phyloP scores from a whole-genome alignment of 2,113 vertebrate species.

The Brachyhypopomus gauderio region DNA sequence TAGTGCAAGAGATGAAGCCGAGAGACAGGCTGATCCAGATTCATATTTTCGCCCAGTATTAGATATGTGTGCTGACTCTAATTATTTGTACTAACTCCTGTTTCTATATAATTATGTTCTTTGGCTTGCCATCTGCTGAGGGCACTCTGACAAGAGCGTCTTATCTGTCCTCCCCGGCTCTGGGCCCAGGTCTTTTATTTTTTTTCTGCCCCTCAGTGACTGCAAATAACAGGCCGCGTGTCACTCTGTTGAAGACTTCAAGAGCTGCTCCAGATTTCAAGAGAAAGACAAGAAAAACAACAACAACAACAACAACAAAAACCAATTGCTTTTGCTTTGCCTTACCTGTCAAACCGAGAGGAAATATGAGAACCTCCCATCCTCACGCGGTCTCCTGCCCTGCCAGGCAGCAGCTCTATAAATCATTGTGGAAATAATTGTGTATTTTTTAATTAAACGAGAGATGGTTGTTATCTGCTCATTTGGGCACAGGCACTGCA shows the following conservation, averaged over 20 bases:
- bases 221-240: constrained; percentile 53
- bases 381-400: constrained; percentile 46
- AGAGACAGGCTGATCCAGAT: constrained; percentile 28
- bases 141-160: constrained; percentile 44
- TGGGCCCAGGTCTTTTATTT: constrained; percentile 28
- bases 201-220: constrained; percentile 35
- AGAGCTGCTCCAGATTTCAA: constrained; percentile 45
- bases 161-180: constrained; percentile 47
- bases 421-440: constrained; percentile 60
- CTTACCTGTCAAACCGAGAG: constrained; percentile 55
- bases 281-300: constrained; percentile 20
- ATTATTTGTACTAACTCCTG: constrained; percentile 48
- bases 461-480: constrained; percentile 45
- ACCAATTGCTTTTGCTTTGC: constrained; percentile 57
- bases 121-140: constrained; percentile 52
- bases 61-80: constrained; percentile 45
- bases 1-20: background rate
- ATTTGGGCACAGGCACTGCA: constrained; percentile 18
- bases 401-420: constrained; percentile 48
- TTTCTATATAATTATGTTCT: constrained; percentile 56
- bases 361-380: constrained; percentile 47
- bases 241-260: constrained; percentile 49
- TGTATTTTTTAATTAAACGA: constrained; percentile 62
- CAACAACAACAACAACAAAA: background rate
- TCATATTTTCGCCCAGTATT: constrained; percentile 33